Base-by-base conservation (phyloP, 2,888 invertebrate genomes). In the Lordiphosa andalusiaca region DNA sequence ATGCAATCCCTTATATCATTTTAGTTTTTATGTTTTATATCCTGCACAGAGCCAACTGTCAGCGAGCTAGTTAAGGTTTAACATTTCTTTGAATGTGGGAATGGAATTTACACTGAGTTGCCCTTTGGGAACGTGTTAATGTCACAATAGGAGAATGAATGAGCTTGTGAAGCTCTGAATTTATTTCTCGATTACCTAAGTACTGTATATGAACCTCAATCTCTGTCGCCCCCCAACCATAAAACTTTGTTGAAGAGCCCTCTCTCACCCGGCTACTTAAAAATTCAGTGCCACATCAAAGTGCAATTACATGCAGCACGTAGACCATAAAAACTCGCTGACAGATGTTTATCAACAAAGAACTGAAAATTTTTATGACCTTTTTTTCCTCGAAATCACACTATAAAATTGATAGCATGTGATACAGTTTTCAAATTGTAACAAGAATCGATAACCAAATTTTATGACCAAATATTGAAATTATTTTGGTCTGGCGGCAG, bases 391-490 rank as follows among this genome's bases (percentile, higher is more conserved):
- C 67, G 77, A 81, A 73, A 73, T 66, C 75, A 71, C 63, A 76
- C 73, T 69, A 76, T 73, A 66, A 83, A 83, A 81, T 61, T 80
- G 81, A 80, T 77, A 75, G 65, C 67, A 61, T 68, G 71, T 68
- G 71, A 53, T 53, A 59, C 52, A 66, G 40, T 36, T 44, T 23
- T 33, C 13, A 59, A 60, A 60, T 60, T 62, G 52, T 44, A 37
- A 46, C 65, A 38, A 23, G 44, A 51, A 55, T 63, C 65, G 64
- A 60, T 60, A 60, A 40, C 9, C 33, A 33, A 44, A 44, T 44
- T 44, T 44, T 62, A 30, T 10, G 30, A 30, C 30, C 30, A 30
- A 30, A 39, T 46, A 44, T 35, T 13, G 42, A 42, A 40, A 61
- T 44, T 60, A 61, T 44, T 35, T 35, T 40, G 39, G 42, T 25